Conservation (phyloP, 2,113 vertebrate genomes). For the Colius striatus region DNA sequence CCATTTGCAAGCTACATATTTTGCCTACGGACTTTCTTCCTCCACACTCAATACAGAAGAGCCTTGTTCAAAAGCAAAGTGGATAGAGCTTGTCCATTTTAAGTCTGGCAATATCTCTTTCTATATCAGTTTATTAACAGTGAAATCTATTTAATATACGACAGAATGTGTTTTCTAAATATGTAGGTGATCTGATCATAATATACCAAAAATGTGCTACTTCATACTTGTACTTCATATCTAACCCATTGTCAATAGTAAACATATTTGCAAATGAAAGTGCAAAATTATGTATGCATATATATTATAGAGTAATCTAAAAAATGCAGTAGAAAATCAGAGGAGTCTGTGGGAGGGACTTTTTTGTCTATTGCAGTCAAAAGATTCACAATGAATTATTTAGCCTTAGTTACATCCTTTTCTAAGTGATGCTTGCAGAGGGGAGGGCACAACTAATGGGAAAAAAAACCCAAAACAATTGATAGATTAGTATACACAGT, state of each 20-base stretch:
- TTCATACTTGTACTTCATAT: neutral
- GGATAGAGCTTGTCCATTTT: neutral
- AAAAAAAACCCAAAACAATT: neutral
- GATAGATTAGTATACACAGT: neutral
- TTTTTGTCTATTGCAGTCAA: neutral
- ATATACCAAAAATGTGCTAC: neutral
- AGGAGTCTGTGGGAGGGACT: neutral
- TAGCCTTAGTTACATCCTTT: neutral
- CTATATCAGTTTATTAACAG: neutral
- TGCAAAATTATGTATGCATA: neutral
- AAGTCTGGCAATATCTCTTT: neutral
- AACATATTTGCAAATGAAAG: neutral
- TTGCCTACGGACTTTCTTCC: neutral
- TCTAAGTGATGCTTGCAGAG: neutral
- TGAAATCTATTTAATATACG: neutral
- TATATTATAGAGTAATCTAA: neutral
- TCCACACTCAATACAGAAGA: neutral
- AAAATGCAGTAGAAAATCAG: neutral
- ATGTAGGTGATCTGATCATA: neutral
- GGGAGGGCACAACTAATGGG: rapidly evolving
- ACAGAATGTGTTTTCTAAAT: neutral
- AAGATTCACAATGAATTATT: rapidly evolving
- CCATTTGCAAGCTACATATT: neutral
- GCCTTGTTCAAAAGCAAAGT: neutral
- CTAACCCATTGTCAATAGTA: neutral